Evolutionary conservation across 2,888 invertebrate genomes (phyloP).

Genomic region (Ornithoptera alexandrae): DNA sequence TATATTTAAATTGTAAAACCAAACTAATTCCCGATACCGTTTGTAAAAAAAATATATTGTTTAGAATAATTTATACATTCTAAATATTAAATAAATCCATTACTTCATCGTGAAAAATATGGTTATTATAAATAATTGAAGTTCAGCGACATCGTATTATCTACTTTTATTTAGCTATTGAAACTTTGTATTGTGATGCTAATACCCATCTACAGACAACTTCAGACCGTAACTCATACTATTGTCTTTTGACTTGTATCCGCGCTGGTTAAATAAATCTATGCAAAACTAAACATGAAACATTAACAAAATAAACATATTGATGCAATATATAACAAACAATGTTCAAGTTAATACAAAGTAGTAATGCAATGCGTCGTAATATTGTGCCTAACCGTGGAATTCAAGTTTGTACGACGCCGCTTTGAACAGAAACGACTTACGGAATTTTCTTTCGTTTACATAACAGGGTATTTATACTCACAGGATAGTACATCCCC

Average conservation of each 20-base stretch:
- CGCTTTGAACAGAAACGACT: constrained; percentile 15
- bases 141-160: constrained; percentile 23
- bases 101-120: background rate
- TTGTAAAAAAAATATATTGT: background rate
- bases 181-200: constrained; percentile 30
- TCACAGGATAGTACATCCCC: constrained; percentile 98
- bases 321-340: constrained; percentile 2
- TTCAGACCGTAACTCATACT: constrained; percentile 25
- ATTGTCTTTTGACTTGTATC: constrained; percentile 11
- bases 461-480: constrained; percentile 62
- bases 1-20: constrained; percentile 20
- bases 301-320: constrained; percentile 6
- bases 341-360: constrained; percentile 9
- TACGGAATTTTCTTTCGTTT: constrained; percentile 19
- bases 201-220: constrained; percentile 25
- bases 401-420: constrained; percentile 22
- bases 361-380: constrained; percentile 56
- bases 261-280: constrained; percentile 9
- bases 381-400: constrained; percentile 35
- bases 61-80: background rate
- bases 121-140: constrained; percentile 9
- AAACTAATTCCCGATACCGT: constrained; percentile 6
- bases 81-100: background rate
- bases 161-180: constrained; percentile 25
- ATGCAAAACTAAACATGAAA: background rate